phyloP scores from a whole-genome alignment of 2,888 invertebrate genomes.

The Eurois occulta region DNA sequence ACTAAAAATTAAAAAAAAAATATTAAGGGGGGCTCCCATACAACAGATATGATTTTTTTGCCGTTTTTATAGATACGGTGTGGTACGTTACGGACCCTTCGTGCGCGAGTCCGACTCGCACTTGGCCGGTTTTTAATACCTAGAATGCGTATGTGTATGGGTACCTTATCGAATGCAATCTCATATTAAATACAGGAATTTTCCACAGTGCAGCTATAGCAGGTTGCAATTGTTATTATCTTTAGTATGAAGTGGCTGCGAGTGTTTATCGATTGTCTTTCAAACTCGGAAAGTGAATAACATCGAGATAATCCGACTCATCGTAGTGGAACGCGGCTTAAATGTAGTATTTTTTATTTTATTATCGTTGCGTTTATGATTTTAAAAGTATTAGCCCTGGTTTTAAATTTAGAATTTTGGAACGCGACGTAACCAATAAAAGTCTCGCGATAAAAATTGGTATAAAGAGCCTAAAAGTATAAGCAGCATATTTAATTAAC shows the following conservation, averaged over 20 bases:
- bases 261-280: slow-evolving; percentile 62
- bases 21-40: too few species aligned
- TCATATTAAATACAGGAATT: slow-evolving; percentile 44
- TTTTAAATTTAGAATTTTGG: slow-evolving; percentile 42
- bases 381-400: slow-evolving; percentile 24
- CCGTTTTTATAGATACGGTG: too few species aligned
- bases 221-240: slow-evolving; percentile 58
- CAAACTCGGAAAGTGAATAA: slow-evolving; percentile 48
- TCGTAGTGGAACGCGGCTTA: slow-evolving; percentile 38
- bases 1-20: too few species aligned
- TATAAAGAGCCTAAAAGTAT: background rate
- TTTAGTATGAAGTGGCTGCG: slow-evolving; percentile 30
- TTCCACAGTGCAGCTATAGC: slow-evolving; percentile 57
- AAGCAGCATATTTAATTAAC: background rate
- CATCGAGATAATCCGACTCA: slow-evolving; percentile 45
- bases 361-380: slow-evolving; percentile 30
- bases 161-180: slow-evolving; percentile 38
- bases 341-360: slow-evolving; percentile 30
- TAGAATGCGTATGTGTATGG: too few species aligned
- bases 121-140: too few species aligned
- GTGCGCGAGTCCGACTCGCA: too few species aligned
- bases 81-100: too few species aligned
- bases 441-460: background rate
- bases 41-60: too few species aligned
- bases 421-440: slow-evolving; percentile 5